These are phyloP conservation scores for Varecia variegata DNA, from an alignment of 2,797 vertebrate species.

Conservation along the genomic window DNA sequence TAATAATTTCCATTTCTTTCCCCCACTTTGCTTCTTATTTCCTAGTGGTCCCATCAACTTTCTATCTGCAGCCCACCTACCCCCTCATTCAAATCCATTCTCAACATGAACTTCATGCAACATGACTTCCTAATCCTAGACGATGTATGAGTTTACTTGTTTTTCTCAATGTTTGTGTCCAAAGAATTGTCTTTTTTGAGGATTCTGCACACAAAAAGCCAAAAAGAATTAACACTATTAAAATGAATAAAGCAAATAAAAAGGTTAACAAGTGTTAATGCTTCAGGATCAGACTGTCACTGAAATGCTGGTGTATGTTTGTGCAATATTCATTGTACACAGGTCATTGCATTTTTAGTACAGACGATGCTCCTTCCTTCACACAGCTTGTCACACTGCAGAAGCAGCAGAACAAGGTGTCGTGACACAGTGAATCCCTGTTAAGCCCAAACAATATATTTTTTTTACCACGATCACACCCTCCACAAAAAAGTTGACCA, in stretches of 20 bases:
- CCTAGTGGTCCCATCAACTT: background rate
- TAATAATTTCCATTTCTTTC: background rate
- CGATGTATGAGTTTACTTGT: background rate
- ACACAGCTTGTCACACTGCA: background rate
- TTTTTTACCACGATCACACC: background rate
- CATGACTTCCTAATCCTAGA: background rate
- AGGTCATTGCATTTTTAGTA: background rate
- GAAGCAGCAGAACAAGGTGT: background rate
- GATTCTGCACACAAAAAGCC: background rate
- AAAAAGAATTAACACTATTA: background rate
- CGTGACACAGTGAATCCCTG: background rate
- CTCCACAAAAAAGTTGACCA: background rate
- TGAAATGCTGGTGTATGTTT: background rate
- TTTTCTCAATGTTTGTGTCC: background rate
- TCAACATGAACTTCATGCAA: background rate
- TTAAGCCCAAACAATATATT: background rate
- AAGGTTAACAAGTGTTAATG: background rate
- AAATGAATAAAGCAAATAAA: background rate
- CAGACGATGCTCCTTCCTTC: background rate
- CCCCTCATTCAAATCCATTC: background rate
- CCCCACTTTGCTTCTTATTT: background rate
- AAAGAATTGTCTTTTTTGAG: background rate
- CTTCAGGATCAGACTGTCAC: background rate
- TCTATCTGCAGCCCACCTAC: background rate
- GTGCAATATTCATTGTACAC: background rate